Conservation (phyloP, 2,888 invertebrate genomes). For the Coecobrya sp. region DNA sequence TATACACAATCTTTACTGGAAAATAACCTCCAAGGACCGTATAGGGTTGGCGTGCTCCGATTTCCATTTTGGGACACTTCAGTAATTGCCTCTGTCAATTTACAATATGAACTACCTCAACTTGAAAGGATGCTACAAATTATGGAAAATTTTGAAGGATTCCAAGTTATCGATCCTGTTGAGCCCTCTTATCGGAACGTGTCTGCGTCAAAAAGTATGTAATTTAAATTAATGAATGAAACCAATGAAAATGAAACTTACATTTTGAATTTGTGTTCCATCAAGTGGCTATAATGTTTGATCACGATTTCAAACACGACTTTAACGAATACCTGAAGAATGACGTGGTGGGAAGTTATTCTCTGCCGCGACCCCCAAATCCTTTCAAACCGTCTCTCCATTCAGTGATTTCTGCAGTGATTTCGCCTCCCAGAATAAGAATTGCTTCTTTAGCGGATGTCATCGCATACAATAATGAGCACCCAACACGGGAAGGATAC, state of each 20-base stretch:
- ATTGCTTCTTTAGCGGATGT: constrained; percentile 70
- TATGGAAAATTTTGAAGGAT: neutral
- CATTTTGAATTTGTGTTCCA: too few species aligned
- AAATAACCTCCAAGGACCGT: neutral
- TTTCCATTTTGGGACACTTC: constrained; percentile 59
- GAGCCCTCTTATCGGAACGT: neutral
- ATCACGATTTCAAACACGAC: constrained; percentile 77
- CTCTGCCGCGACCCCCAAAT: neutral
- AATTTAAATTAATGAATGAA: too few species aligned
- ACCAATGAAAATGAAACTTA: too few species aligned
- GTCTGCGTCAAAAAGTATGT: neutral
- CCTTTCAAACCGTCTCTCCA: neutral
- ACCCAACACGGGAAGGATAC: constrained; percentile 76
- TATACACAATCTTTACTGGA: neutral
- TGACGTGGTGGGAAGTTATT: neutral
- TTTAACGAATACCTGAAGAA: constrained; percentile 78
- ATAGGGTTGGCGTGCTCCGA: constrained; percentile 60
- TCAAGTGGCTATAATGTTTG: constrained; percentile 40
- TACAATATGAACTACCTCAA: neutral
- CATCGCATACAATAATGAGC: constrained; percentile 73
- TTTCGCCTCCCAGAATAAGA: neutral
- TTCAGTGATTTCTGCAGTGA: neutral
- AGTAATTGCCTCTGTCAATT: neutral
- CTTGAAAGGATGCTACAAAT: constrained; percentile 11
- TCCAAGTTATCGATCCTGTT: constrained; percentile 63